Percentiles rank a stretch among this genome's conserved stretches.
phyloP scores from a whole-genome alignment of 2,113 vertebrate genomes.

The Gopherus evgoodei region DNA sequence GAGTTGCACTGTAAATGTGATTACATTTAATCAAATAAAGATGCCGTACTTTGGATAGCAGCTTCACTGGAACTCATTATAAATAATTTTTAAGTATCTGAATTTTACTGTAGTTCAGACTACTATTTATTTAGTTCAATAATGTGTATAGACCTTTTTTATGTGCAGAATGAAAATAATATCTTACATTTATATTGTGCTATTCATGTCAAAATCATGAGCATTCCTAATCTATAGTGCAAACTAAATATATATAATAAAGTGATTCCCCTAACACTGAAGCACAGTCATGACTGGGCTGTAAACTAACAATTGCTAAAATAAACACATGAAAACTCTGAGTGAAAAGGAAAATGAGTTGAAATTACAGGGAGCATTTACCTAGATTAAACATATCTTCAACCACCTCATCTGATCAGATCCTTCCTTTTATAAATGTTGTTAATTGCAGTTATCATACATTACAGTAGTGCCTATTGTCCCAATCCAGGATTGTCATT shows the following conservation, averaged over 20 bases:
- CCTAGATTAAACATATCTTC: neutral
- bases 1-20: conserved; percentile 28
- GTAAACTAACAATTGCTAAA: neutral
- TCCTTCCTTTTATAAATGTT: neutral
- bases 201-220: neutral
- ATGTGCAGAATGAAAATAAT: neutral
- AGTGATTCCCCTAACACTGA: neutral
- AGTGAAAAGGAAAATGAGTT: neutral
- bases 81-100: conserved; percentile 42
- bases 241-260: neutral
- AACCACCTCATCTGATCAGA: neutral
- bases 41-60: conserved; percentile 21
- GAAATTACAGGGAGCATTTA: conserved; percentile 9
- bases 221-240: neutral
- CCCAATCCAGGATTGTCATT: neutral
- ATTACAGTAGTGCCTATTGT: neutral
- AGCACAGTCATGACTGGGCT: neutral
- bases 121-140: conserved; percentile 17
- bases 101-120: conserved; percentile 28
- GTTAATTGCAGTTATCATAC: neutral
- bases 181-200: neutral
- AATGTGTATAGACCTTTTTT: conserved; percentile 12
- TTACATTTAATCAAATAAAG: conserved; percentile 35
- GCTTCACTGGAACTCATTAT: conserved; percentile 19
- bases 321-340: neutral